Conservation (phyloP, 2,113 vertebrate genomes). For the Epinephelus moara region DNA sequence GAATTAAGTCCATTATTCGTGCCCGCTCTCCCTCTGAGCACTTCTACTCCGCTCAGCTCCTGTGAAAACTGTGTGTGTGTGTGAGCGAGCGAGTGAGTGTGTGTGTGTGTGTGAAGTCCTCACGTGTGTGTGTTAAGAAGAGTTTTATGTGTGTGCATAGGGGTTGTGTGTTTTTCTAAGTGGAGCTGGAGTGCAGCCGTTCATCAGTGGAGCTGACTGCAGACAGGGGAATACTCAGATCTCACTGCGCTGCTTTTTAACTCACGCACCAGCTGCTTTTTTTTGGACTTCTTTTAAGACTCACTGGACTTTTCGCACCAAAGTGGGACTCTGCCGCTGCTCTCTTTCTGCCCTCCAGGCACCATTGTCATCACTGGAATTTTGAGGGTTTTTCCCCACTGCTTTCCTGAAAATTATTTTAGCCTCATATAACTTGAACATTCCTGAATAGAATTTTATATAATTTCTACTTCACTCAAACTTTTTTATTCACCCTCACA, state of each 20-base stretch:
- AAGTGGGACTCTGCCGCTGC: constrained; percentile 45
- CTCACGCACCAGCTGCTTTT: constrained; percentile 57
- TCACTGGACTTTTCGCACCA: constrained; percentile 42
- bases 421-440: neutral
- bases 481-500: neutral
- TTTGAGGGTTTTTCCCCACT: neutral
- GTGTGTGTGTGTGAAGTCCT: constrained; percentile 49
- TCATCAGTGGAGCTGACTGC: constrained; percentile 70
- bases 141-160: constrained; percentile 67
- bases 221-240: constrained; percentile 65
- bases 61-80: constrained; percentile 58
- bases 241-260: constrained; percentile 59
- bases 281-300: constrained; percentile 37
- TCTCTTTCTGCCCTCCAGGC: constrained; percentile 45
- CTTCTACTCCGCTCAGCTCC: constrained; percentile 65
- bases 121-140: constrained; percentile 61
- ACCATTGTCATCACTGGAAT: constrained; percentile 51
- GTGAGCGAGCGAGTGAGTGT: neutral
- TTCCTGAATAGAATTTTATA: neutral
- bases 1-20: constrained; percentile 84
- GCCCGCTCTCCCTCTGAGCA: constrained; percentile 76
- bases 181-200: constrained; percentile 70
- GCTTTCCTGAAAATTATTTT: neutral
- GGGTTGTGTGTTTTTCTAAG: constrained; percentile 74
- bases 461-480: constrained; percentile 7